Percentiles rank a stretch among this genome's conserved stretches.
Evolutionary conservation across 1,140 invertebrate genomes (phyloP).

Genomic region (Drosophila equinoxialis): DNA sequence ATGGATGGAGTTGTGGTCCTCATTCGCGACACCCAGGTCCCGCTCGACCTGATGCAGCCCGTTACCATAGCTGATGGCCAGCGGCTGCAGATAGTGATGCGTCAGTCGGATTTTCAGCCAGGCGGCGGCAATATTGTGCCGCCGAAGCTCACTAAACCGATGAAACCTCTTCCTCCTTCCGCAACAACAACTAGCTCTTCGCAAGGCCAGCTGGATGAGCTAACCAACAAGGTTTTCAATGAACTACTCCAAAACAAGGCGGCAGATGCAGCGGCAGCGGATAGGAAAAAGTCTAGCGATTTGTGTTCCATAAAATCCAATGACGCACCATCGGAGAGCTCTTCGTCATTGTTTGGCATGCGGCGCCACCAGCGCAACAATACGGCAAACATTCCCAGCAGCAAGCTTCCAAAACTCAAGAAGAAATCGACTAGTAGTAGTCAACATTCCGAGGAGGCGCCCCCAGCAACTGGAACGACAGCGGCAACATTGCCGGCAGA

Average conservation of each 20-base stretch:
- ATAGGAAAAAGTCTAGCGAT: constrained; percentile 47
- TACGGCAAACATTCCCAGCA: constrained; percentile 60
- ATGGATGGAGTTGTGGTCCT: constrained; percentile 82
- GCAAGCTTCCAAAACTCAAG: constrained; percentile 72
- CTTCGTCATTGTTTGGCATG: constrained; percentile 88
- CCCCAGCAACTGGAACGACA: not conserved
- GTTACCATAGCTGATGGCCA: constrained; percentile 85
- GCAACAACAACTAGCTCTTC: constrained; percentile 7
- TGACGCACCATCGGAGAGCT: constrained; percentile 88
- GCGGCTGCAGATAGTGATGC: constrained; percentile 83
- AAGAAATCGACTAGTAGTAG: constrained; percentile 75
- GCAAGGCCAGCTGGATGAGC: constrained; percentile 88
- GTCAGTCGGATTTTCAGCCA: constrained; percentile 71
- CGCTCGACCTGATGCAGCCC: constrained; percentile 84
- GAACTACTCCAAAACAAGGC: constrained; percentile 89
- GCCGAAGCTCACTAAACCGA: constrained; percentile 74
- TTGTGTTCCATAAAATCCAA: constrained; percentile 85
- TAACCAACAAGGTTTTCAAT: constrained; percentile 93
- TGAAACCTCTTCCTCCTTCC: constrained; percentile 57
- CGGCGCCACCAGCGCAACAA: constrained; percentile 85
- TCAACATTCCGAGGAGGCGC: constrained; percentile 70
- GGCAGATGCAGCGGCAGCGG: constrained; percentile 81
- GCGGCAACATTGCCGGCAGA: constrained; percentile 23
- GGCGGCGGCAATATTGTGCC: constrained; percentile 71
- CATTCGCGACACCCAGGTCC: constrained; percentile 82